Evolutionary conservation across 2,888 invertebrate species (phyloP), one percentile per base, ranked within the genome.

Genomic region (Ornithoptera priamus): DNA sequence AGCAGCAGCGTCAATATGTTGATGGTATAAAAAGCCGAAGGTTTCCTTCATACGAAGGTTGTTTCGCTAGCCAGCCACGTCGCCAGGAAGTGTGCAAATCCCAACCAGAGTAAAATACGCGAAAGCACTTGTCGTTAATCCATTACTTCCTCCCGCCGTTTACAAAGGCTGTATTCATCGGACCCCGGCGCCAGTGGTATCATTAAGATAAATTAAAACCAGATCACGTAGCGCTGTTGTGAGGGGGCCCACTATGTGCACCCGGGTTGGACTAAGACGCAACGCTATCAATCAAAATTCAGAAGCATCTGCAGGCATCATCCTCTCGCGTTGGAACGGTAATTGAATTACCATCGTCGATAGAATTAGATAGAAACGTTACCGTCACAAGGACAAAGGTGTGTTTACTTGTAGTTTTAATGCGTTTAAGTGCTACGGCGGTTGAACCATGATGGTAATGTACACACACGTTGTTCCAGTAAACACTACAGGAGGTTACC

Each of bases 121-220:
- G 46, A 62, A 46, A 62, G 22, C 65, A 59, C 53, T 53, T 64
- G 57, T 67, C 53, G 62, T 39, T 62, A 62, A 67, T 67, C 62
- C 67, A 67, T 67, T 67, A 67, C 62, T 70, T 39, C 60, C 53
- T 20, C 62, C 61, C 59, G 24, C 63, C 67, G 57, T 65, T 69
- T 68, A 83, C 83, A 82, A 79, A 77, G 78, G 74, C 72, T 65
- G 68, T 71, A 62, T 65, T 69, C 42, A 69, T 46, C 72, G 72
- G 70, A 70, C 63, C 67, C 70, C 76, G 80, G 80, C 83, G 83
- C 83, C 81, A 73, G 64, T 64, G 68, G 72, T 75, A 77, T 81
- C 78, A 80, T 84, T 83, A 80, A 80, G 81, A 83, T 81, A 82
- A 83, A 86, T 85, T 83, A 82, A 79, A 83, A 83, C 74, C 85